Percentiles rank a stretch among this genome's conserved stretches.
phyloP scores from a whole-genome alignment of 64 coral and sea anemone genomes.

The Stichodactyla mertensii region DNA sequence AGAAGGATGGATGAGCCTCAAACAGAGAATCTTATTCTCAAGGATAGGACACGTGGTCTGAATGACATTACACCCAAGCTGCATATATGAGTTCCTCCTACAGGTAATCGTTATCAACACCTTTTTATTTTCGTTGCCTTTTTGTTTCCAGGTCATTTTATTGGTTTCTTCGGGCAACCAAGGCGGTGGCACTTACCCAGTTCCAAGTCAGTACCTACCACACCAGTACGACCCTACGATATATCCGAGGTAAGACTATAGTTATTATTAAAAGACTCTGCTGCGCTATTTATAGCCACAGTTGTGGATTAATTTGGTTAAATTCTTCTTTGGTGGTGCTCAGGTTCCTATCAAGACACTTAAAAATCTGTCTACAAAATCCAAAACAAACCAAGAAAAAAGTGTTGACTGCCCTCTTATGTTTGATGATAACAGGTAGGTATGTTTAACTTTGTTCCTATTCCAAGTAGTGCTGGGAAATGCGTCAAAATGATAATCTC shows the following conservation, averaged over 20 bases:
- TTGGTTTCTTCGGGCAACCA: slow-evolving; percentile 96
- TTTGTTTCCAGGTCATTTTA: slow-evolving; percentile 63
- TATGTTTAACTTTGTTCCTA: background rate
- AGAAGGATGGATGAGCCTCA: too few species aligned
- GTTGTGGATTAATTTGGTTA: background rate
- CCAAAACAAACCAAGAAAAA: slow-evolving; percentile 49
- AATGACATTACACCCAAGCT: too few species aligned
- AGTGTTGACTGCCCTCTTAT: slow-evolving; percentile 87
- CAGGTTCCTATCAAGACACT: slow-evolving; percentile 67
- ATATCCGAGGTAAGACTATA: slow-evolving; percentile 73
- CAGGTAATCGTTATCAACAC: too few species aligned
- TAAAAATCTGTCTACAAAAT: slow-evolving; percentile 70
- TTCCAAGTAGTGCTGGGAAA: too few species aligned
- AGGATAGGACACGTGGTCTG: too few species aligned
- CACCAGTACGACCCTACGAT: slow-evolving; percentile 88
- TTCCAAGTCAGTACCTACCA: slow-evolving; percentile 82
- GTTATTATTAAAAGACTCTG: background rate
- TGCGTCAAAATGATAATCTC: too few species aligned
- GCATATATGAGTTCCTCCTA: too few species aligned
- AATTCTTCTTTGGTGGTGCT: background rate
- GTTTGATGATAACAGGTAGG: slow-evolving; percentile 91
- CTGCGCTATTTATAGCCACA: background rate
- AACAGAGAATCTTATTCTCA: too few species aligned
- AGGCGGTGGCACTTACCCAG: slow-evolving; percentile 86
- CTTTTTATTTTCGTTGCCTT: background rate